A percentile compares a stretch with the other conserved stretches of the same genome.
These are phyloP conservation scores for Podotricha telesiphe DNA, from an alignment of 2,888 invertebrate genomes.

Conservation along the genomic window DNA sequence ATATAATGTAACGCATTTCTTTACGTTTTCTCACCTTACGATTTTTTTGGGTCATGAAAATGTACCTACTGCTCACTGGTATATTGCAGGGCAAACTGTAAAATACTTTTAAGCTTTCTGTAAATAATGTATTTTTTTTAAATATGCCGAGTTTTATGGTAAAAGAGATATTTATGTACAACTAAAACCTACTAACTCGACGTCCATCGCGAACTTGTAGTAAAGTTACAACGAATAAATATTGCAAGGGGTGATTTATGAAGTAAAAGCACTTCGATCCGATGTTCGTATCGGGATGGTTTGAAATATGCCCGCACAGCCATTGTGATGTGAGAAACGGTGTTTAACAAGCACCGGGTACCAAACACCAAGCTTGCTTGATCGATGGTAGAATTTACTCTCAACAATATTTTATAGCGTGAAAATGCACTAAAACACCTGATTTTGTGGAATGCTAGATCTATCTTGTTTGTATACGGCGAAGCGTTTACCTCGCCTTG, in stretches of 20 bases:
- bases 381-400: constrained; percentile 67
- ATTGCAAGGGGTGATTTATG: constrained; percentile 82
- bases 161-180: no score
- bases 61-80: no score
- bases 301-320: constrained; percentile 81
- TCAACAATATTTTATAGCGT: constrained; percentile 65
- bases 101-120: no score
- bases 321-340: constrained; percentile 82
- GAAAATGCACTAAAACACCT: constrained; percentile 65
- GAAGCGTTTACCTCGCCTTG: constrained; percentile 34
- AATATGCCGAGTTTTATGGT: neutral
- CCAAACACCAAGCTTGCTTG: constrained; percentile 56
- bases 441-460: constrained; percentile 46
- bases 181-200: neutral
- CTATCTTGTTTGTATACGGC: constrained; percentile 46
- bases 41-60: no score
- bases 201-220: constrained; percentile 51
- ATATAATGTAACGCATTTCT: no score
- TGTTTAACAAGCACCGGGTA: constrained; percentile 79
- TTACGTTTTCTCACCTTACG: no score
- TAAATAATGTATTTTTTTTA: neutral
- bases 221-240: constrained; percentile 76
- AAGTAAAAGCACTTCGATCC: constrained; percentile 71
- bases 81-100: no score
- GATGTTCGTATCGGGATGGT: constrained; percentile 78